Conservation (phyloP, 2,113 vertebrate genomes). For the Grallaria varia region DNA sequence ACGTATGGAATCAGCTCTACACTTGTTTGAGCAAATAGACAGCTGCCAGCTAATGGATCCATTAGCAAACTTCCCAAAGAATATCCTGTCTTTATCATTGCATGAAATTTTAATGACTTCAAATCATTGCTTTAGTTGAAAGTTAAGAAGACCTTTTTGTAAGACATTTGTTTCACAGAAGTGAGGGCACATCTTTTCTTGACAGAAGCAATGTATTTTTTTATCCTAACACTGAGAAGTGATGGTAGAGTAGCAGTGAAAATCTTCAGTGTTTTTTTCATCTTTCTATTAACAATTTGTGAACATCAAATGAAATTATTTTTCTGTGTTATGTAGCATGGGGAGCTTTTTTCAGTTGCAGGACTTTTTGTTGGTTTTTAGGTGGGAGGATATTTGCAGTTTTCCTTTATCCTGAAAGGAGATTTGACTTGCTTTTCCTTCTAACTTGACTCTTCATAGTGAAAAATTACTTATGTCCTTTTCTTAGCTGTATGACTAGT, state of each 20-base stretch:
- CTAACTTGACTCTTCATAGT: not conserved
- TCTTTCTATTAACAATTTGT: not conserved
- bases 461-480: not conserved
- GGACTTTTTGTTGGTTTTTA: not conserved
- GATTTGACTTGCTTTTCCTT: not conserved
- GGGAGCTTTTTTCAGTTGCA: not conserved
- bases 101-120: conserved; percentile 46
- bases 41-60: conserved; percentile 20
- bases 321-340: not conserved
- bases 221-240: not conserved
- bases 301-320: not conserved
- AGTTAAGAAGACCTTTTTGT: not conserved
- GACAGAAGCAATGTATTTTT: not conserved
- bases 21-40: not conserved
- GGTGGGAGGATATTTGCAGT: not conserved
- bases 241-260: not conserved
- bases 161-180: not conserved
- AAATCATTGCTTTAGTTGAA: not conserved
- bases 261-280: not conserved
- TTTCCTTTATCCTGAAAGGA: not conserved
- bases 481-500: not conserved
- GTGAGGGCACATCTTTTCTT: not conserved
- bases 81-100: not conserved
- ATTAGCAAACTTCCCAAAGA: not conserved
- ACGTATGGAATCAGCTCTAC: not conserved